Conservation (phyloP, 2,888 invertebrate genomes). For the Panopea generosa region DNA sequence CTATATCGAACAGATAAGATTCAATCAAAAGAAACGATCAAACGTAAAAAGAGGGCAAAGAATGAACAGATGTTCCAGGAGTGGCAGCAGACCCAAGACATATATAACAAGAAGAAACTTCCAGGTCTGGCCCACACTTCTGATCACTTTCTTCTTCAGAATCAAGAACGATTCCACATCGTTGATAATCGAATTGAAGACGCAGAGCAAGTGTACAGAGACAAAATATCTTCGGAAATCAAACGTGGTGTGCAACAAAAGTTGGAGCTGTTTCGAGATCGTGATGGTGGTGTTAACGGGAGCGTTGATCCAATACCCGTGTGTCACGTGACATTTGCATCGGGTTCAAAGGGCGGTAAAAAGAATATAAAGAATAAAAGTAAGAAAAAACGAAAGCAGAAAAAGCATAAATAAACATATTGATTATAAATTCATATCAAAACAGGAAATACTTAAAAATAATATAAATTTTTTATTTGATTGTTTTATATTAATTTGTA, state of each 20-base stretch:
- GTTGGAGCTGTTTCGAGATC: not conserved
- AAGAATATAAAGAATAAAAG: not conserved
- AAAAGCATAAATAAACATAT: slow-evolving; percentile 4
- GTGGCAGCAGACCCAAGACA: slow-evolving; percentile 29
- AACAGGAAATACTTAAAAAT: too few relatives aligned
- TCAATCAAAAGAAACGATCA: not conserved
- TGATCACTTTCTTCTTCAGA: not conserved
- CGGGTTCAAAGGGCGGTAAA: not conserved
- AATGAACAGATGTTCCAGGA: slow-evolving; percentile 34
- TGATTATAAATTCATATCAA: too few relatives aligned
- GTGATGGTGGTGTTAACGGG: too few relatives aligned
- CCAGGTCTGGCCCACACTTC: not conserved
- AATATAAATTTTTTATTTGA: too few relatives aligned
- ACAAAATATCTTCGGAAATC: not conserved
- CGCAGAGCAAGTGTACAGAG: not conserved
- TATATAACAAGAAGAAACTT: not conserved
- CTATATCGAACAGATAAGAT: not conserved
- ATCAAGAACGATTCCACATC: not conserved
- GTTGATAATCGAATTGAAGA: too few relatives aligned
- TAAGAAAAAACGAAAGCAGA: not conserved
- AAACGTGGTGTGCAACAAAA: not conserved
- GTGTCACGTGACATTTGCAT: not conserved
- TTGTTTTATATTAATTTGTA: too few relatives aligned
- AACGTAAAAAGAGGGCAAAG: slow-evolving; percentile 24
- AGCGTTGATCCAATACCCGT: not conserved